Percentiles rank a stretch among this genome's conserved stretches.
These are phyloP conservation scores for Hiodon alosoides DNA, from an alignment of 2,113 vertebrate genomes.

Conservation along the genomic window DNA sequence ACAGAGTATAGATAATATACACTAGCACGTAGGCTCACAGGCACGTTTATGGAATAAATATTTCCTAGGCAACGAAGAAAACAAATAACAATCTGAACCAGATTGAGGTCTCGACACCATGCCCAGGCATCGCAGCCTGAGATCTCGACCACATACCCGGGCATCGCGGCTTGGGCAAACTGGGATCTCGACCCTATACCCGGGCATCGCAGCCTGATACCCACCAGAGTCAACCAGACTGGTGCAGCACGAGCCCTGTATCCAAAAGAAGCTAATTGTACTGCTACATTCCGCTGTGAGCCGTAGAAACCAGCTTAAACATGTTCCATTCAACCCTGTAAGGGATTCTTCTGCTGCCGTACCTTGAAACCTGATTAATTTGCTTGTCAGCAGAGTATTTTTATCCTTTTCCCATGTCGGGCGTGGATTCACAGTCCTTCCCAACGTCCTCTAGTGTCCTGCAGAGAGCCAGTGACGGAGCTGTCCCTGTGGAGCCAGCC, in stretches of 20 bases:
- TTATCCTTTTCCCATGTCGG: slow-evolving; percentile 45
- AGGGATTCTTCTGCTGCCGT: slow-evolving; percentile 38
- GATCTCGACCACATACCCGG: too few species aligned
- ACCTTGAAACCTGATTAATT: slow-evolving; percentile 50
- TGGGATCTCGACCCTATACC: too few species aligned
- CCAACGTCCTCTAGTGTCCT: slow-evolving; percentile 39
- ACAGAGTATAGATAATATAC: too few species aligned
- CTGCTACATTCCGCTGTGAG: neutral
- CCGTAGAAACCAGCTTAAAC: slow-evolving; percentile 23
- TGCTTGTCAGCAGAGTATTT: slow-evolving; percentile 50
- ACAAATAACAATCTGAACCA: too few species aligned
- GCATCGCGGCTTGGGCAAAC: too few species aligned
- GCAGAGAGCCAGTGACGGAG: slow-evolving; percentile 27
- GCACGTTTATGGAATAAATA: too few species aligned
- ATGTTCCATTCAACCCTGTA: slow-evolving; percentile 30
- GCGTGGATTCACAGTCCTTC: slow-evolving; percentile 35
- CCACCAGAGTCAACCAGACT: too few species aligned
- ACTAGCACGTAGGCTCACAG: too few species aligned
- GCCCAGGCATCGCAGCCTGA: too few species aligned
- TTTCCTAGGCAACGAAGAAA: too few species aligned
- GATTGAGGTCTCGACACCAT: too few species aligned
- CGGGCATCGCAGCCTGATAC: too few species aligned
- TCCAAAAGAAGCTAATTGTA: neutral
- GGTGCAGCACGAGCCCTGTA: neutral
- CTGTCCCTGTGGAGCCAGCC: slow-evolving; percentile 2